Conservation (phyloP, 2,888 invertebrate species). For the Leptopilina syphax region DNA sequence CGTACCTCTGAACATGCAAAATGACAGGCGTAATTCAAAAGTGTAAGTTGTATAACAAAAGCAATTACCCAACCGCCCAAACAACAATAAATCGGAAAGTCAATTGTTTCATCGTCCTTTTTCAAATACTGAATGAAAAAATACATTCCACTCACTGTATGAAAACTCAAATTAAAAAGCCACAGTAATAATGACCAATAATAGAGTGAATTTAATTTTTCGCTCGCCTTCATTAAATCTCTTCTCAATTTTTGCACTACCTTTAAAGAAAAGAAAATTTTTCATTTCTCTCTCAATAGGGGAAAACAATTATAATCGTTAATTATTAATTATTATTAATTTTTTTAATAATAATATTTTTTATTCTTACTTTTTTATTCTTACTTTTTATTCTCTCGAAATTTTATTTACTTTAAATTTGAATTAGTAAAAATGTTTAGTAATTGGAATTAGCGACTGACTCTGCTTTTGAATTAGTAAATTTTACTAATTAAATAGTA, state of each 20-base stretch:
- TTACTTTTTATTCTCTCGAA: too few species aligned
- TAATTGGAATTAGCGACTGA: too few species aligned
- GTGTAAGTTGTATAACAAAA: conserved; percentile 62
- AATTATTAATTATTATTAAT: too few species aligned
- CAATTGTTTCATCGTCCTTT: conserved; percentile 22
- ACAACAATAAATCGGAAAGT: conserved; percentile 52
- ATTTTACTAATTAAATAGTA: too few species aligned
- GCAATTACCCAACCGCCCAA: conserved; percentile 62
- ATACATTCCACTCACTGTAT: conserved; percentile 67
- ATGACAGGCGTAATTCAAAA: conserved; percentile 66
- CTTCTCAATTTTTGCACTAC: conserved; percentile 66
- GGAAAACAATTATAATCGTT: too few species aligned
- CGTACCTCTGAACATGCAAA: conserved; percentile 63
- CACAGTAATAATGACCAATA: conserved; percentile 68
- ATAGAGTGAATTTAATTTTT: conserved; percentile 62
- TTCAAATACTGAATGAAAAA: conserved; percentile 60
- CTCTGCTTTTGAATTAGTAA: too few species aligned
- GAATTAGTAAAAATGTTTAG: too few species aligned
- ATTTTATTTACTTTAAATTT: too few species aligned
- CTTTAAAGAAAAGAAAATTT: conserved; percentile 11
- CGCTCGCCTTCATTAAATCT: conserved; percentile 65
- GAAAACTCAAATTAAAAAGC: conserved; percentile 66
- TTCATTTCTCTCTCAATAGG: too few species aligned
- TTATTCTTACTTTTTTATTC: too few species aligned
- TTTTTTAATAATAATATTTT: too few species aligned